These are phyloP conservation scores for Drosophila formosana DNA, from an alignment of 2,888 invertebrate genomes.

Conservation along the genomic window DNA sequence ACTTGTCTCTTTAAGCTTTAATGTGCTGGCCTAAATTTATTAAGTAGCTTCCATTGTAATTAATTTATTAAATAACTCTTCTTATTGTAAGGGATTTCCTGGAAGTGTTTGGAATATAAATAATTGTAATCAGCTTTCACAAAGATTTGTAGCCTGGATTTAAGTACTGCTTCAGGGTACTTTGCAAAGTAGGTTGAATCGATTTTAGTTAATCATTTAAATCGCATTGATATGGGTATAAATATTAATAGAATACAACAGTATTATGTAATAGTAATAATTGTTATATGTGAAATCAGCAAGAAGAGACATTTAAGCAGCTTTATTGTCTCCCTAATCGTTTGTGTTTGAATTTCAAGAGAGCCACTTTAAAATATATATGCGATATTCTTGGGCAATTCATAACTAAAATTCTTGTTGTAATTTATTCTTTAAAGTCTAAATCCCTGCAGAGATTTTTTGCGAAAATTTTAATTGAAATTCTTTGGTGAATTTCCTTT, in stretches of 20 bases:
- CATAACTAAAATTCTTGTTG: background rate
- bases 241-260: too few species aligned
- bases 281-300: background rate
- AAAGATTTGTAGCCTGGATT: background rate
- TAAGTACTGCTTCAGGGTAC: background rate
- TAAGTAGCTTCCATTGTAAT: background rate
- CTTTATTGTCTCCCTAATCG: background rate
- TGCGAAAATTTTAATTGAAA: conserved; percentile 5
- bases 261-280: too few species aligned
- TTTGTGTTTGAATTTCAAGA: background rate
- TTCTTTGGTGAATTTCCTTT: conserved; percentile 6
- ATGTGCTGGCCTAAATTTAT: background rate
- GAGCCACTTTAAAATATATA: background rate
- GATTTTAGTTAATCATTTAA: background rate
- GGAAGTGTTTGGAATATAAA: background rate
- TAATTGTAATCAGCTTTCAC: background rate
- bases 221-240: background rate
- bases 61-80: background rate
- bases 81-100: background rate
- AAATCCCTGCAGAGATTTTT: background rate
- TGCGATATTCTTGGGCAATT: background rate
- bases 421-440: background rate
- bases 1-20: background rate
- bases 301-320: background rate
- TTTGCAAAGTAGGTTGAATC: background rate